phyloP scores from a whole-genome alignment of 2,888 invertebrate genomes.

The Macrophya annulata region DNA sequence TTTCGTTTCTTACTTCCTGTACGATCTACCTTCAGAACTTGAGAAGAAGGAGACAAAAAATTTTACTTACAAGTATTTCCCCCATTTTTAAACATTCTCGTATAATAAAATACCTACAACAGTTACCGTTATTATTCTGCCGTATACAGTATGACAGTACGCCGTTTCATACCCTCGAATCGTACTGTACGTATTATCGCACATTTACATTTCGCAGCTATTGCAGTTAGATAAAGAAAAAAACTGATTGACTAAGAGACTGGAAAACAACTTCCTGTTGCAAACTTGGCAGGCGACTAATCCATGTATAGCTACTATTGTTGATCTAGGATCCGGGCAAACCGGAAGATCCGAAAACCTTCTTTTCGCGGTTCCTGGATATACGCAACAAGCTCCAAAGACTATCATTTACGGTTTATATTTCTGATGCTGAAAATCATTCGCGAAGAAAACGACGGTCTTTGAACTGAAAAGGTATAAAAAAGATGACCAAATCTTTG shows the following conservation, averaged over 20 bases:
- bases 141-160: neutral
- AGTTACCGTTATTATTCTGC: constrained; percentile 16
- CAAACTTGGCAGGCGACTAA: neutral
- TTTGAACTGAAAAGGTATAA: neutral
- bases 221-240: neutral
- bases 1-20: constrained; percentile 30
- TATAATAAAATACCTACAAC: constrained; percentile 18
- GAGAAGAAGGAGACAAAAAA: neutral
- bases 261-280: neutral
- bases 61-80: neutral
- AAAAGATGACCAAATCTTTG: neutral
- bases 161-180: neutral
- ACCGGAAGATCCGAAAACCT: neutral
- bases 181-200: neutral
- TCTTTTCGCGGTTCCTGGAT: neutral
- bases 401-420: neutral
- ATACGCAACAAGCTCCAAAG: neutral
- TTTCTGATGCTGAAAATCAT: constrained; percentile 7
- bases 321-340: constrained; percentile 36
- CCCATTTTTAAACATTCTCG: neutral
- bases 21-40: neutral
- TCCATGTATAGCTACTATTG: constrained; percentile 22
- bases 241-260: neutral
- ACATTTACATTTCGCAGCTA: neutral
- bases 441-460: neutral